Conservation (phyloP, 2,113 vertebrate genomes). For the Petaurus breviceps region DNA sequence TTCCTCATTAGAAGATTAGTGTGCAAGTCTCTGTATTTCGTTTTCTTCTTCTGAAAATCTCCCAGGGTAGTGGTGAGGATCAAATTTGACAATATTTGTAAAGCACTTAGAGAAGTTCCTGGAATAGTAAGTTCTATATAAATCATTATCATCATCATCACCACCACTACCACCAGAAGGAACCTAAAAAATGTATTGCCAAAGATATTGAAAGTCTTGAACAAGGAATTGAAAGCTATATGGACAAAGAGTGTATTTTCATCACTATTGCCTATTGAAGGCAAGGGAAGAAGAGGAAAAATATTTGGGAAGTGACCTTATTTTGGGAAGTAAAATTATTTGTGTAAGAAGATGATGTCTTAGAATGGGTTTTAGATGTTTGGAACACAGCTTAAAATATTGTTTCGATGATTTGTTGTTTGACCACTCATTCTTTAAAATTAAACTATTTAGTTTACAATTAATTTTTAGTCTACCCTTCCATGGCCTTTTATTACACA, state of each 20-base stretch:
- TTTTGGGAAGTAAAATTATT: too few relatives aligned
- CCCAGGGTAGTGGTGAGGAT: neutral
- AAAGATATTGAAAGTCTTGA: neutral
- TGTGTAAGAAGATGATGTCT: too few relatives aligned
- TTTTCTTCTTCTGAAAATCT: neutral
- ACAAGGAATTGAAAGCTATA: neutral
- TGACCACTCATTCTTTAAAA: too few relatives aligned
- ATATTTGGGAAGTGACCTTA: too few relatives aligned
- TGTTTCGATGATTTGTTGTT: too few relatives aligned
- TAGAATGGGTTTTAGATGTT: too few relatives aligned
- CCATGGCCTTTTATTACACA: too few relatives aligned
- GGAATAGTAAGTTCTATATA: neutral
- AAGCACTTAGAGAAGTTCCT: neutral
- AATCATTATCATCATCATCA: neutral
- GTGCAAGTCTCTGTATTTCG: neutral
- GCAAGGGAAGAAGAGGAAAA: too few relatives aligned
- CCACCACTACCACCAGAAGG: neutral
- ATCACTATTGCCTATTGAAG: neutral
- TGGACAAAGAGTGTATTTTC: neutral
- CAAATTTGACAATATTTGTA: neutral
- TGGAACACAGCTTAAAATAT: too few relatives aligned
- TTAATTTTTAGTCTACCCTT: too few relatives aligned
- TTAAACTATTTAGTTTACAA: too few relatives aligned
- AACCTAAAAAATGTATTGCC: neutral
- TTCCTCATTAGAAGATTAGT: neutral